Conservation (phyloP, 2,113 vertebrate species). For the Dermatemys mawii region DNA sequence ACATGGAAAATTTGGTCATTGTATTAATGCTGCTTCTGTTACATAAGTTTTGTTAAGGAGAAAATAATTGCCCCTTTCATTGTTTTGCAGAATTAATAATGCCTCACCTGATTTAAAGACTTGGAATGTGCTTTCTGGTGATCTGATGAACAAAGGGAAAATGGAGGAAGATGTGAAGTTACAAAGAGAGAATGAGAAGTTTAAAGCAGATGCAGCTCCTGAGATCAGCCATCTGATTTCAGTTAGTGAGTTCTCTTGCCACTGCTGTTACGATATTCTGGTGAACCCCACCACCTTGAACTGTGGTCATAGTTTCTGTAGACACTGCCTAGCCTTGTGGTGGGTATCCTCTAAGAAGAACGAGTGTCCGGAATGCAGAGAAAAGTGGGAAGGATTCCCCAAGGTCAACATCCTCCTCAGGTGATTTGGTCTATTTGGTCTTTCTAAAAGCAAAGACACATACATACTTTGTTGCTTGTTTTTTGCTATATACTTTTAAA, state of each 20-base stretch:
- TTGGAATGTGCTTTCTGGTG: not conserved
- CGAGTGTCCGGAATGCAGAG: constrained; percentile 93
- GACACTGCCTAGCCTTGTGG: constrained; percentile 94
- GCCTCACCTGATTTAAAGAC: not conserved
- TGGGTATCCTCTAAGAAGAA: constrained; percentile 92
- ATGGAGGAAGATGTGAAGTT: constrained; percentile 76
- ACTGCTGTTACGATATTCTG: constrained; percentile 94
- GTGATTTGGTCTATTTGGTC: constrained; percentile 58
- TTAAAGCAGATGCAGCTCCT: not conserved
- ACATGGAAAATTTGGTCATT: not conserved
- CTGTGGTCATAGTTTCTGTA: constrained; percentile 96
- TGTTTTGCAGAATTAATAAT: constrained; percentile 56
- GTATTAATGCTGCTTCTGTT: not conserved
- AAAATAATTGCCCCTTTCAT: not conserved
- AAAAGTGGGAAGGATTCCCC: constrained; percentile 96
- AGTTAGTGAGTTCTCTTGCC: constrained; percentile 89
- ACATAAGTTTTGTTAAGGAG: accelerated
- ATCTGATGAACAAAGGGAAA: not conserved
- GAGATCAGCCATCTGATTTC: constrained; percentile 72
- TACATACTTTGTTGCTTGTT: not conserved
- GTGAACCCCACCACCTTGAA: constrained; percentile 94
- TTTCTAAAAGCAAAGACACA: not conserved
- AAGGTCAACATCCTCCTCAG: constrained; percentile 95
- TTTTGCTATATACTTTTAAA: not conserved
- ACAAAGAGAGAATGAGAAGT: not conserved